Percentiles rank a stretch among this genome's conserved stretches.
Conservation (phyloP, 2,113 vertebrate genomes). For the Malurus elegans region DNA sequence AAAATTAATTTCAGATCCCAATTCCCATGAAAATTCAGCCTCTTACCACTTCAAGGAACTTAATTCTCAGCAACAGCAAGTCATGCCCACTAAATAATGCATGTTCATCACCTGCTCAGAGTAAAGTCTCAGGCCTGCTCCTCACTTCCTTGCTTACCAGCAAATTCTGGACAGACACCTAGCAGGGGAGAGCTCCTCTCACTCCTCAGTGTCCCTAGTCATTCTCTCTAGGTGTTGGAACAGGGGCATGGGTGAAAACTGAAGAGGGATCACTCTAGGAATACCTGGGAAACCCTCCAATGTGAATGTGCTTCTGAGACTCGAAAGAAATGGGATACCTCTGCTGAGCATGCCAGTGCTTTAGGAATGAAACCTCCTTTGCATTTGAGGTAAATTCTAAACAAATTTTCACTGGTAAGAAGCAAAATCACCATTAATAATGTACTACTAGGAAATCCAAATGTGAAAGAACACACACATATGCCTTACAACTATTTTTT, state of each 20-base stretch:
- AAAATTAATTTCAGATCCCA: neutral
- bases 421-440: neutral
- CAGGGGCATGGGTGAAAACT: neutral
- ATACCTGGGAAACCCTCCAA: neutral
- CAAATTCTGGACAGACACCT: neutral
- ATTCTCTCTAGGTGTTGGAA: neutral
- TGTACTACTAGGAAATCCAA: neutral
- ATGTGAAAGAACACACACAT: neutral
- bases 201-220: neutral
- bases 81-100: neutral
- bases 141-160: neutral
- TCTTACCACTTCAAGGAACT: neutral
- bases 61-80: neutral
- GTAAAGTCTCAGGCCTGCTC: neutral
- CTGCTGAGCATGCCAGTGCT: accelerated
- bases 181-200: neutral
- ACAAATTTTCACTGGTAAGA: neutral
- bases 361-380: neutral
- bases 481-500: neutral
- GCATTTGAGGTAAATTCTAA: neutral
- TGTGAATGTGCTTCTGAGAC: neutral
- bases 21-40: neutral
- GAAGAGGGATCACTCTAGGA: neutral
- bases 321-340: neutral
- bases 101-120: neutral